A percentile compares a stretch with the other conserved stretches of the same genome.
phyloP scores from a whole-genome alignment of 2,888 invertebrate species.

The Mesorhabditis spiculigera region DNA sequence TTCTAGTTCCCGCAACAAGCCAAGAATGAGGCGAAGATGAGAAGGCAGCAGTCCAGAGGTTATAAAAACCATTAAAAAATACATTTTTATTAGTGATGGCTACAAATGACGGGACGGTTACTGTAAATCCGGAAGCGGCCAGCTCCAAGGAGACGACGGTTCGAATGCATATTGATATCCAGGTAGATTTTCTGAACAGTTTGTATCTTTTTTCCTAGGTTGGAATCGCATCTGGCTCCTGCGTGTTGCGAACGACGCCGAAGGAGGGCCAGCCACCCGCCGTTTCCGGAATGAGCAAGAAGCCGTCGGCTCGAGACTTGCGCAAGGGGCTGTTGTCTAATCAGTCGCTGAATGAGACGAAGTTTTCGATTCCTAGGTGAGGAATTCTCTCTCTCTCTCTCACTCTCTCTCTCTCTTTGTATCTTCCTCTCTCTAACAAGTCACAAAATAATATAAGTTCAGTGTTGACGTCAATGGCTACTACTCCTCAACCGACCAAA shows the following conservation, averaged over 20 bases:
- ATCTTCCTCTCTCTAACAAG: background rate
- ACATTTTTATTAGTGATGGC: too few relatives aligned
- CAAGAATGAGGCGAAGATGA: too few relatives aligned
- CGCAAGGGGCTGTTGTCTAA: slow-evolving; percentile 9
- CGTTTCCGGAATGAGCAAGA: slow-evolving; percentile 20
- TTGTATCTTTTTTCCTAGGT: slow-evolving; percentile 21
- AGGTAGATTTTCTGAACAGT: slow-evolving; percentile 16
- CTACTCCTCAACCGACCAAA: slow-evolving; percentile 42
- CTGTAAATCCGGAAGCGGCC: background rate
- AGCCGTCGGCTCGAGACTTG: slow-evolving; percentile 34
- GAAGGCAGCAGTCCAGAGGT: too few relatives aligned
- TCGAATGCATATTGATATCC: slow-evolving; percentile 52
- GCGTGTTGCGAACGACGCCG: slow-evolving; percentile 43
- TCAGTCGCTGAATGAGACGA: background rate
- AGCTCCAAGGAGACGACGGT: slow-evolving; percentile 40
- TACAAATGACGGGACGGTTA: too few relatives aligned
- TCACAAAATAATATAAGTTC: background rate
- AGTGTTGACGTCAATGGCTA: slow-evolving; percentile 75
- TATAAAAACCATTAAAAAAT: too few relatives aligned
- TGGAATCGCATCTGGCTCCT: slow-evolving; percentile 48
- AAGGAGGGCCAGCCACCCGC: slow-evolving; percentile 16
- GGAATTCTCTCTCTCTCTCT: background rate
- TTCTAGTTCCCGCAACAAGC: too few relatives aligned
- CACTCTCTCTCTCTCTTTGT: too few relatives aligned
- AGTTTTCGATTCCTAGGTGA: slow-evolving; percentile 2